Evolutionary conservation across 2,113 vertebrate species (phyloP), one percentile per base, ranked within the genome.

Genomic region (Elephas maximus): DNA sequence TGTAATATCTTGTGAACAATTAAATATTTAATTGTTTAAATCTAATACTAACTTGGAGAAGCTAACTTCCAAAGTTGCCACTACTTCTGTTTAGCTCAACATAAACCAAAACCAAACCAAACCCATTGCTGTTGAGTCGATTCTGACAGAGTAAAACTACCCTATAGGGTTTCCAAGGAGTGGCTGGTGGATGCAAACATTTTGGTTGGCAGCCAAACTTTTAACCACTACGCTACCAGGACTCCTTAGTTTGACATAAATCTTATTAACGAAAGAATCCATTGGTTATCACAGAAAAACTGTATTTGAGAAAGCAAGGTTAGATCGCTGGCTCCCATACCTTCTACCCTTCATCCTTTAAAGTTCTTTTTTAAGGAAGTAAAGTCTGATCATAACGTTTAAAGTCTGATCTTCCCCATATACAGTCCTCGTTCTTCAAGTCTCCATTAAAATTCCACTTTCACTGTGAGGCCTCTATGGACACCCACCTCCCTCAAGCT

Each of bases 41-140:
- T 62, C 14, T 63, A 41, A 82, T 30, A 9, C 81, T 83, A 48
- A 73, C 57, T 60, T 86, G 10, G 74, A 76, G 76, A 78, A 57
- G 21, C 24, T 53, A 77, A 21, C 48, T 90, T 69, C 45, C 57
- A 77, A 88, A 89, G 18, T n/a, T 41, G 71, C 8, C 60, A 90
- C 57, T 81, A 85, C 44, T 60, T 86, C 24, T 63, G 67, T 77
- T 94, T 86, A 41, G 82, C 30, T 92, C 92, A 23, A 77, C 37
- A 62, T 81, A 84, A 77, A 33, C 53, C 53, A 12, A 12, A 57
- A 57, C 15, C 53, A 57, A 57, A 57, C 53, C 53, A 57, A 15
- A 57, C 53, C 15, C 11, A 11, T 57, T 57, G 53, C 53, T 11
- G 11, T 57, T 11, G 15, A 57, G 53, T 57, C 15, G 53, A 57